These are phyloP conservation scores for Kryptolebias marmoratus DNA, from an alignment of 2,113 vertebrate species.

Conservation along the genomic window DNA sequence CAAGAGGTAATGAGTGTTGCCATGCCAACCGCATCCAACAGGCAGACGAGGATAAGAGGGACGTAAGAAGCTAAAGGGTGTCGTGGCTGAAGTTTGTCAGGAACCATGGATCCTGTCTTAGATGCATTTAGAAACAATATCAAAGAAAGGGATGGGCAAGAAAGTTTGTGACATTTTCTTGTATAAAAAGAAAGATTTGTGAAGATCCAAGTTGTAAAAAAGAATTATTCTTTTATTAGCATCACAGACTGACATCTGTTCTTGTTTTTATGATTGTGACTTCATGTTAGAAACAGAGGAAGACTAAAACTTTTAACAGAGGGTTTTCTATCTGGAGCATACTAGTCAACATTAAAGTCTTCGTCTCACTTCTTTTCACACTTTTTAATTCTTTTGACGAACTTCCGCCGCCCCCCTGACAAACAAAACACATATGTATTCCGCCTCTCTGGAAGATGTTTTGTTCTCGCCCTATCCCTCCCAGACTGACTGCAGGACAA, in stretches of 20 bases:
- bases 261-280: not conserved
- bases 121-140: too few species aligned
- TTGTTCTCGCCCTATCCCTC: constrained; percentile 25
- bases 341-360: constrained; percentile 47
- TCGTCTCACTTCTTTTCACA: constrained; percentile 49
- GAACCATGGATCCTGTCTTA: not conserved
- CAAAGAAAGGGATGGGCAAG: not conserved
- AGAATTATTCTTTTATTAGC: not conserved
- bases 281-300: not conserved
- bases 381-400: constrained; percentile 66
- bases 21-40: constrained; percentile 60
- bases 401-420: constrained; percentile 38
- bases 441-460: constrained; percentile 35
- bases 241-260: not conserved
- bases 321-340: constrained; percentile 46
- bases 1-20: constrained; percentile 64
- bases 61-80: constrained; percentile 11
- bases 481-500: constrained; percentile 42
- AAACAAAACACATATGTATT: constrained; percentile 52
- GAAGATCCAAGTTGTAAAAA: not conserved
- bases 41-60: not conserved
- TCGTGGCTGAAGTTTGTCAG: not conserved
- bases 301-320: not conserved
- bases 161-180: too few species aligned
- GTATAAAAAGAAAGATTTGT: too few species aligned